Conservation (phyloP, 2,797 vertebrate genomes). For the Anguilla obscura region DNA sequence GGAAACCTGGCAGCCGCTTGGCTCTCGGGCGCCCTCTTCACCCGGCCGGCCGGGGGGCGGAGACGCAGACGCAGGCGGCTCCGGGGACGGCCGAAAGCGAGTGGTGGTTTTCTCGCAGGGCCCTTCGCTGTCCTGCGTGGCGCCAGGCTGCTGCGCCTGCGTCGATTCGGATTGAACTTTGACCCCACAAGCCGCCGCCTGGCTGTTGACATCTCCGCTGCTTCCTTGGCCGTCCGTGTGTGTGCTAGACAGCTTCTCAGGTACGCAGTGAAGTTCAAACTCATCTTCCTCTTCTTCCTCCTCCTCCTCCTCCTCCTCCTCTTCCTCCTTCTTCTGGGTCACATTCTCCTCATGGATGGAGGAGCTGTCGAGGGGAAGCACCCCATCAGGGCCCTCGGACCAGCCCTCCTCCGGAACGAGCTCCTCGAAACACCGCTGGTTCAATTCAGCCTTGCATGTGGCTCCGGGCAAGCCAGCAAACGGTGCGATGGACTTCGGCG, state of each 20-base stretch:
- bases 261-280: slow-evolving; percentile 34
- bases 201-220: slow-evolving; percentile 47
- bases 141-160: slow-evolving; percentile 27
- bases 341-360: slow-evolving; percentile 60
- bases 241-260: slow-evolving; percentile 29
- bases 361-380: slow-evolving; percentile 65
- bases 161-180: neutral
- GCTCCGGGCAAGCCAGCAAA: slow-evolving; percentile 46
- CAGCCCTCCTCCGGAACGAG: slow-evolving; percentile 54
- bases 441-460: slow-evolving; percentile 48
- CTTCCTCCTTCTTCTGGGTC: neutral
- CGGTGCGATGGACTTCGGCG: slow-evolving; percentile 38
- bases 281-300: neutral
- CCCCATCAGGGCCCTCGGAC: slow-evolving; percentile 56
- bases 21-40: slow-evolving; percentile 7
- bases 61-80: neutral
- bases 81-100: slow-evolving; percentile 6
- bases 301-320: neutral
- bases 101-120: slow-evolving; percentile 22
- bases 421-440: slow-evolving; percentile 45
- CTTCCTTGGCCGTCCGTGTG: slow-evolving; percentile 16
- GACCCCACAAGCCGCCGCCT: slow-evolving; percentile 46
- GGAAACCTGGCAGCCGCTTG: neutral
- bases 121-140: slow-evolving; percentile 36
- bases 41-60: slow-evolving; percentile 20